phyloP scores from a whole-genome alignment of 2,113 vertebrate genomes.

The Triplophysa dalaica region DNA sequence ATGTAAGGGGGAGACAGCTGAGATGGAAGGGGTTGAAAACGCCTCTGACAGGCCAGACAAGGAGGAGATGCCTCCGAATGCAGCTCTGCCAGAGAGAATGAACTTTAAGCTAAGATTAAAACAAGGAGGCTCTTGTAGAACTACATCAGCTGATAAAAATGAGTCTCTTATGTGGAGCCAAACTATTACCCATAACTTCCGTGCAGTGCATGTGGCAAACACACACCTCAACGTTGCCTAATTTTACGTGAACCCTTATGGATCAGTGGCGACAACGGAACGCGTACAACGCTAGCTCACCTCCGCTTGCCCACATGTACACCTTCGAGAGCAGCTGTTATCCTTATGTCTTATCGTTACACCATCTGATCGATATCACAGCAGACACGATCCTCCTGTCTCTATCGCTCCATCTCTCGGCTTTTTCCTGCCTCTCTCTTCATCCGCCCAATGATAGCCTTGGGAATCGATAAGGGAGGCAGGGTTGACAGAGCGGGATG shows the following conservation, averaged over 20 bases:
- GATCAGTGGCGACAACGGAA: not conserved
- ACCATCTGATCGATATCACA: slow-evolving; percentile 29
- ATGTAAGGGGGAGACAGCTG: slow-evolving; percentile 21
- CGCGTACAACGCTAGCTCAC: not conserved
- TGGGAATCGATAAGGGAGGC: slow-evolving; percentile 25
- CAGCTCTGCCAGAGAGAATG: slow-evolving; percentile 5
- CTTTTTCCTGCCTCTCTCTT: slow-evolving; percentile 27
- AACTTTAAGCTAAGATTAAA: not conserved
- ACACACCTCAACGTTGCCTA: not conserved
- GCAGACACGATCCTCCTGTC: not conserved
- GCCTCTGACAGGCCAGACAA: slow-evolving; percentile 22
- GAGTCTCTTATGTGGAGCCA: not conserved
- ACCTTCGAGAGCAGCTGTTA: slow-evolving; percentile 9
- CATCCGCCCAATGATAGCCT: slow-evolving; percentile 7
- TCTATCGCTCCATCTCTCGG: slow-evolving; percentile 24
- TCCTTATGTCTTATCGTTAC: slow-evolving; percentile 19
- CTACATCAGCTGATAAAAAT: slow-evolving; percentile 2
- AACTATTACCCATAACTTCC: slow-evolving; percentile 7
- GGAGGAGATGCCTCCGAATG: not conserved
- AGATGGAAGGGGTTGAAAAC: slow-evolving; percentile 19
- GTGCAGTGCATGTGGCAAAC: not conserved
- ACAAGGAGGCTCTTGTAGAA: slow-evolving; percentile 20
- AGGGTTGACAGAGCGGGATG: slow-evolving; percentile 2
- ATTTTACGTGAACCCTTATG: not conserved
- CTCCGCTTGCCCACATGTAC: not conserved